Conservation (phyloP, 2,113 vertebrate genomes). For the Brevimyrus niger region DNA sequence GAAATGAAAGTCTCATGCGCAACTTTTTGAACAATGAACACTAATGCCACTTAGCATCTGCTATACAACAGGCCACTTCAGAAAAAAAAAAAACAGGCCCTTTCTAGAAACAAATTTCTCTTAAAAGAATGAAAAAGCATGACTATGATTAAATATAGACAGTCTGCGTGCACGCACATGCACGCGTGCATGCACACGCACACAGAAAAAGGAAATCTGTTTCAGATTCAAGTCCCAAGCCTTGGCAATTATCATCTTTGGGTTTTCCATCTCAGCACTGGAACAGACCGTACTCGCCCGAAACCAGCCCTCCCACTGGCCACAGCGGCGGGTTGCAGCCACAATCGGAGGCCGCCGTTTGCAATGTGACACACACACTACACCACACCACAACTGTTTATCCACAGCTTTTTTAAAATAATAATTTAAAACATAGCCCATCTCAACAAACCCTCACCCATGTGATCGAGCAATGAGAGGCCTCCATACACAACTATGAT, state of each 20-base stretch:
- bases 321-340: slow-evolving; percentile 1
- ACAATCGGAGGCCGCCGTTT: neutral
- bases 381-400: neutral
- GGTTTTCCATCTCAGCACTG: slow-evolving; percentile 16
- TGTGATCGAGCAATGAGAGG: neutral
- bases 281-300: slow-evolving; percentile 7
- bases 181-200: neutral
- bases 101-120: neutral
- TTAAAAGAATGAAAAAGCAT: neutral
- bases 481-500: neutral
- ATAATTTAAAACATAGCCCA: neutral
- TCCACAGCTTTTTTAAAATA: neutral
- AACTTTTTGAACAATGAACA: slow-evolving; percentile 9
- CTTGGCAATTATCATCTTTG: slow-evolving; percentile 18
- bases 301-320: slow-evolving; percentile 15
- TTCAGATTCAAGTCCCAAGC: slow-evolving; percentile 16
- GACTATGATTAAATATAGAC: slow-evolving; percentile 11
- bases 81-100: neutral
- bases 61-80: neutral
- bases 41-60: neutral
- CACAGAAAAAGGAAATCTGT: slow-evolving; percentile 9
- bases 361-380: neutral
- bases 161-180: neutral
- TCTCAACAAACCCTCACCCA: slow-evolving; percentile 3
- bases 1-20: neutral